Conservation (phyloP, 2,888 invertebrate genomes). For the Romanomermis culicivorax region DNA sequence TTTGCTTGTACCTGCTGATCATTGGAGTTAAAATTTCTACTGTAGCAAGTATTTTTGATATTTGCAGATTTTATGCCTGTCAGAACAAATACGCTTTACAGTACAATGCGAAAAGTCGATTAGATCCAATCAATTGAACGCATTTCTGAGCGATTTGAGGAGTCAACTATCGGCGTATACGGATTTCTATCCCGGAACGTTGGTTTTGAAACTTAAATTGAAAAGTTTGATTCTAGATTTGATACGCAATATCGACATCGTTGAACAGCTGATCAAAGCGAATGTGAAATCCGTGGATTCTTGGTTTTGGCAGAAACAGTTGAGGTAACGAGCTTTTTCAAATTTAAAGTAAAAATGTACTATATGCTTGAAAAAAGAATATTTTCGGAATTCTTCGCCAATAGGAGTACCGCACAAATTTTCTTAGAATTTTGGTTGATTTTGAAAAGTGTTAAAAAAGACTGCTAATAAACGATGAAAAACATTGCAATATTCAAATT, state of each 20-base stretch:
- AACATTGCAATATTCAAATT: too few species aligned
- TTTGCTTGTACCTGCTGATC: too few species aligned
- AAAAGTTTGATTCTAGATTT: slow-evolving; percentile 77
- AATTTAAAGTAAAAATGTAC: not conserved
- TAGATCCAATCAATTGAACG: slow-evolving; percentile 20
- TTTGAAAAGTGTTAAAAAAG: not conserved
- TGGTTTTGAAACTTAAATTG: slow-evolving; percentile 56
- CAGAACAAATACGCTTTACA: slow-evolving; percentile 64
- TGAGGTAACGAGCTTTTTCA: slow-evolving; percentile 6
- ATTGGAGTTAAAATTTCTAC: too few species aligned
- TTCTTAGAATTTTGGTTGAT: not conserved
- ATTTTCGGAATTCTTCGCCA: not conserved
- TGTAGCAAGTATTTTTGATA: too few species aligned
- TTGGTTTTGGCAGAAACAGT: slow-evolving; percentile 8
- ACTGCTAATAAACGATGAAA: not conserved
- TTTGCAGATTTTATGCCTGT: slow-evolving; percentile 50
- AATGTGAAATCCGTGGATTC: slow-evolving; percentile 39
- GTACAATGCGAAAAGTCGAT: slow-evolving; percentile 61
- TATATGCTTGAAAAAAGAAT: not conserved
- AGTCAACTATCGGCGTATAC: slow-evolving; percentile 34
- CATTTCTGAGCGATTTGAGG: slow-evolving; percentile 28
- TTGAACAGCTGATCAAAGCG: slow-evolving; percentile 48
- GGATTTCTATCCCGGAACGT: slow-evolving; percentile 30
- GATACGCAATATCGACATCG: slow-evolving; percentile 64
- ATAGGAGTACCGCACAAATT: not conserved